Conservation (phyloP, 2,888 invertebrate genomes). For the Gymnoscelis rufifasciata region DNA sequence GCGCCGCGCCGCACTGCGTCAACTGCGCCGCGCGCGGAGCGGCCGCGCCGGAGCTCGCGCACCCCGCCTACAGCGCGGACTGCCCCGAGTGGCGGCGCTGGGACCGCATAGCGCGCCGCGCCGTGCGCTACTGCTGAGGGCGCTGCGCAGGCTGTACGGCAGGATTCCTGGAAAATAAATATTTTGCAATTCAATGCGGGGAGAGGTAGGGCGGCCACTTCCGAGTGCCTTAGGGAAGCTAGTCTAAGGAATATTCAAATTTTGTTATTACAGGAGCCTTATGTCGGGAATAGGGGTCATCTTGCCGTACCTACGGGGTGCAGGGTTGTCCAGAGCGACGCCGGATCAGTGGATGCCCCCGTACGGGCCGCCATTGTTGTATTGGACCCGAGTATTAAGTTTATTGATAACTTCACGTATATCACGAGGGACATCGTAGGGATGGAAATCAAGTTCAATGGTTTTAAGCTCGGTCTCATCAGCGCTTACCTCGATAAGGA, state of each 20-base stretch:
- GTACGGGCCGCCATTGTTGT: neutral
- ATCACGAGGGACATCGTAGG: neutral
- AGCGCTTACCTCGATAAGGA: neutral
- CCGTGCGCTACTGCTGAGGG: constrained; percentile 2
- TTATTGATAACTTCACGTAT: neutral
- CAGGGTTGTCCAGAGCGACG: neutral
- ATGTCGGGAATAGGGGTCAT: neutral
- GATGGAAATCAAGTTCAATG: neutral
- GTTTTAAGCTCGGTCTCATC: neutral
- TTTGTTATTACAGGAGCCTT: neutral
- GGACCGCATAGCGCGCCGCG: neutral
- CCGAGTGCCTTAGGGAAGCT: neutral
- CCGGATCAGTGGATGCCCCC: neutral
- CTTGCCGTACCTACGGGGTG: neutral
- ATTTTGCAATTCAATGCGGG: neutral
- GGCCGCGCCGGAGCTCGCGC: neutral
- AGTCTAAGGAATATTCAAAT: no score
- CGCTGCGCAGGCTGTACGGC: no score
- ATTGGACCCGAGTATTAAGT: neutral
- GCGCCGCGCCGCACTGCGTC: neutral
- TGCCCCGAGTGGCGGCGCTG: neutral
- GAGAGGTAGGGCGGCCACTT: neutral
- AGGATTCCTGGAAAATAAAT: neutral
- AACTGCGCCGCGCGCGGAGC: neutral
- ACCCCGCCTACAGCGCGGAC: neutral